Evolutionary conservation across 2,797 vertebrate species (phyloP).

Genomic region (Hypotaenidia philippensis): DNA sequence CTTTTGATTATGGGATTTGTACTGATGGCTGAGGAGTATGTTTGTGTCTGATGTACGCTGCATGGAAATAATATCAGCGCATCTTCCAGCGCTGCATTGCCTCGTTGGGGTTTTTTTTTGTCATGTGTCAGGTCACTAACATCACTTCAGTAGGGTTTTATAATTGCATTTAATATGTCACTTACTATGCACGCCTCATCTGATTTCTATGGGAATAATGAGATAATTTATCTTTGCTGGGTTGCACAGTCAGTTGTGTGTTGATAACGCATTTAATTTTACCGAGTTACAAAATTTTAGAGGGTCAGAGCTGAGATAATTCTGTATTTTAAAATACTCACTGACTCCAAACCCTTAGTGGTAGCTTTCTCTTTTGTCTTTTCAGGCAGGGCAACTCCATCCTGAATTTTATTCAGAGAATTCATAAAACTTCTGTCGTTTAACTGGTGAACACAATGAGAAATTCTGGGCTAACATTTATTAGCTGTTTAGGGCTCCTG

Average conservation of each 20-base stretch:
- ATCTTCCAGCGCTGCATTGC: conserved; percentile 20
- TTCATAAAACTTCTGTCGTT: background rate
- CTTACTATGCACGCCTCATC: conserved; percentile 53
- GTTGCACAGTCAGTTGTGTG: conserved; percentile 42
- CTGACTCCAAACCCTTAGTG: background rate
- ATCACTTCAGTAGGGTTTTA: conserved; percentile 64
- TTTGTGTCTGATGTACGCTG: background rate
- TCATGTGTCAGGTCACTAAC: conserved; percentile 59
- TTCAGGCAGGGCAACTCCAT: background rate
- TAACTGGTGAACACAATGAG: background rate
- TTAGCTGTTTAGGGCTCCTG: background rate
- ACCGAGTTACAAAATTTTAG: conserved; percentile 24
- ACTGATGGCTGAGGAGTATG: background rate
- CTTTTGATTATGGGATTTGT: background rate
- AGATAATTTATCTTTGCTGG: conserved; percentile 63
- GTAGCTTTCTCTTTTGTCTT: conserved; percentile 11
- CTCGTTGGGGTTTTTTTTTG: background rate
- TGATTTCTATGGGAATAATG: conserved; percentile 59
- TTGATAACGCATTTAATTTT: conserved; percentile 57
- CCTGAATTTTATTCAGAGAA: background rate
- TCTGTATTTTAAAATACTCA: conserved; percentile 34
- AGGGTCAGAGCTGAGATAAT: conserved; percentile 10
- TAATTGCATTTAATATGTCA: conserved; percentile 69
- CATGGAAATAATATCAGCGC: background rate
- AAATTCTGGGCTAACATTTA: background rate